Base-by-base conservation (phyloP, 1,140 invertebrate species). In the Penaeus japonicus region DNA sequence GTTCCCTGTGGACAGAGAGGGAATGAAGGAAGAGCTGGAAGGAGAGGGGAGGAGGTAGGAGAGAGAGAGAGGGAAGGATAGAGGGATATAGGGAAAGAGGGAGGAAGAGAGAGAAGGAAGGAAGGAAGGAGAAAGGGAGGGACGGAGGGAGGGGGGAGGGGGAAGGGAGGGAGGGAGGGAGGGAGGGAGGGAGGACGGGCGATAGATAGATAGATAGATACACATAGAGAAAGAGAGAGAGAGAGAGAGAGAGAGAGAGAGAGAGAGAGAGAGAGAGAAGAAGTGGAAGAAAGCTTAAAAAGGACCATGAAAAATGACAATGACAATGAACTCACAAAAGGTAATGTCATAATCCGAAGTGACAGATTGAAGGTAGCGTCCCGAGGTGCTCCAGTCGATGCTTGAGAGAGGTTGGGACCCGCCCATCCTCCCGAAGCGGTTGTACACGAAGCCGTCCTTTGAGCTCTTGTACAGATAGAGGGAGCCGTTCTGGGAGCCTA, bases 301-400 rank as follows among this genome's bases (percentile, higher is more conserved):
- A 12, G 57, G 80, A 82, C 27, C 27, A 30, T 80, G 89, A 65
- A 79, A 79, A 75, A 78, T 15, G 75, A 15, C 22, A 24, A 59
- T 59, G 57, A n/a, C n/a, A n/a, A n/a, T n/a, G n/a, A 10, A 94
- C 95, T 95, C 94, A 97, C 97, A 98, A 92, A 96, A 97, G 15
- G 96, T 94, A 39, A 98, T 93, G 92, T 98, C 97, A 91, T 98
- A 98, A 92, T 98, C 97, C 90, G 97, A 96, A 27, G 97, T 98
- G 86, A 97, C 97, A 3, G 96, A 97, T 92, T 97, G 96, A 55
- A 99, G 92, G 91, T 96, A 97, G 91, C 95, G 95, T 79, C 96
- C 96, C 92, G 98, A 97, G 39, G 95, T 95, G 91, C 97, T 98
- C 97, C 97, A 99, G 92, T 99, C 98, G 35, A 99, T 92, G 91